A percentile compares a stretch with the other conserved stretches of the same genome.
phyloP scores from a whole-genome alignment of 2,888 invertebrate species.

The Gerris lacustris region DNA sequence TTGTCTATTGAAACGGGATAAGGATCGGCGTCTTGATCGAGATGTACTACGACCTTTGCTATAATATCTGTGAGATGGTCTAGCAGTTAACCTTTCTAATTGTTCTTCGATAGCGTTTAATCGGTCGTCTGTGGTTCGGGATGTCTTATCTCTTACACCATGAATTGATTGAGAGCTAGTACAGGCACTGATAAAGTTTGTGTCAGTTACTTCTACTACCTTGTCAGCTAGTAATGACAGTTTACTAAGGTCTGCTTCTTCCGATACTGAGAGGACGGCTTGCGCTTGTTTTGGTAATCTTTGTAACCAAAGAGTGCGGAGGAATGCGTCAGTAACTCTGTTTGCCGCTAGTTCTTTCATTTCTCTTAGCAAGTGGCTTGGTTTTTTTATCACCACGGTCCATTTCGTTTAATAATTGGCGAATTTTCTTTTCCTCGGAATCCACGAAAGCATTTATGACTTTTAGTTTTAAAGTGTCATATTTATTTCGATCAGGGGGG shows the following conservation, averaged over 20 bases:
- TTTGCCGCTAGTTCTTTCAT: not conserved
- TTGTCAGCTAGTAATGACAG: not conserved
- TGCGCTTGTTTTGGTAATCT: not conserved
- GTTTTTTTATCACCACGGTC: not conserved
- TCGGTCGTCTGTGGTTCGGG: no score
- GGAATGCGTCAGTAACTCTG: not conserved
- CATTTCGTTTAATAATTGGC: not conserved
- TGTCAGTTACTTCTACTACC: not conserved
- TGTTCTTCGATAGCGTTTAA: no score
- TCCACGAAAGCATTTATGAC: not conserved
- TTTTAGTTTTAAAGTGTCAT: not conserved
- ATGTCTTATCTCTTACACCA: no score
- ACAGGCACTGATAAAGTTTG: not conserved
- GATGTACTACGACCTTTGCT: no score
- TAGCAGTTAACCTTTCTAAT: no score
- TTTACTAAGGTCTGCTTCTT: not conserved
- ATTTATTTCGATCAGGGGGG: not conserved
- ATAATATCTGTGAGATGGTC: no score
- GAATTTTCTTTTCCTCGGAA: not conserved
- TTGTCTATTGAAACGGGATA: no score
- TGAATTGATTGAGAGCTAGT: no score
- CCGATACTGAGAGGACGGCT: not conserved
- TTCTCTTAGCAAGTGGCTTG: not conserved
- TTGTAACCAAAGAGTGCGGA: not conserved
- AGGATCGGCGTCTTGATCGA: no score